These are phyloP conservation scores for Uria lomvia DNA, from an alignment of 2,113 vertebrate species.

Conservation along the genomic window DNA sequence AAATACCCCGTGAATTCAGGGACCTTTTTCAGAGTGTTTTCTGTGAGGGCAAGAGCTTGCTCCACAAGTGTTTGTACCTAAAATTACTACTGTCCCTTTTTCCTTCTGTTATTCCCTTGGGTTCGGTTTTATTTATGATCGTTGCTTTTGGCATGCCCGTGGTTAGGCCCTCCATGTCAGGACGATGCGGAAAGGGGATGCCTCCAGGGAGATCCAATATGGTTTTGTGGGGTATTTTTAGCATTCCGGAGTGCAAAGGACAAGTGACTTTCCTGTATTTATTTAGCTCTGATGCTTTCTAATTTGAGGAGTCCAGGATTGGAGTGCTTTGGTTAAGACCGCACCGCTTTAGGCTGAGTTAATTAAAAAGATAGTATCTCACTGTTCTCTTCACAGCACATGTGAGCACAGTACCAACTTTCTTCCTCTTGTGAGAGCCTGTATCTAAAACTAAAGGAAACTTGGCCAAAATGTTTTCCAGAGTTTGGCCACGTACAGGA, in stretches of 20 bases:
- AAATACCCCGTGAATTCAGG: not conserved
- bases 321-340: not conserved
- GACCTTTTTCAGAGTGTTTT: not conserved
- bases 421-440: not conserved
- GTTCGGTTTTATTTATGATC: not conserved
- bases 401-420: not conserved
- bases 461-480: not conserved
- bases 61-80: not conserved
- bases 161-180: not conserved
- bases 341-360: not conserved
- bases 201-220: not conserved
- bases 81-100: not conserved
- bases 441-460: not conserved
- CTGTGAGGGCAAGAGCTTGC: not conserved
- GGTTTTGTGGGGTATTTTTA: not conserved
- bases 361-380: conserved; percentile 14
- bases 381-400: not conserved
- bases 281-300: not conserved
- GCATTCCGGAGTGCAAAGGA: not conserved
- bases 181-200: not conserved
- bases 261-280: not conserved
- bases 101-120: not conserved
- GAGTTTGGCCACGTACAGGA: not conserved
- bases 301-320: not conserved
- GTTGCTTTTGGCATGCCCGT: not conserved